These are phyloP conservation scores for Astyanax mexicanus DNA, from an alignment of 2,797 vertebrate species.

Conservation along the genomic window DNA sequence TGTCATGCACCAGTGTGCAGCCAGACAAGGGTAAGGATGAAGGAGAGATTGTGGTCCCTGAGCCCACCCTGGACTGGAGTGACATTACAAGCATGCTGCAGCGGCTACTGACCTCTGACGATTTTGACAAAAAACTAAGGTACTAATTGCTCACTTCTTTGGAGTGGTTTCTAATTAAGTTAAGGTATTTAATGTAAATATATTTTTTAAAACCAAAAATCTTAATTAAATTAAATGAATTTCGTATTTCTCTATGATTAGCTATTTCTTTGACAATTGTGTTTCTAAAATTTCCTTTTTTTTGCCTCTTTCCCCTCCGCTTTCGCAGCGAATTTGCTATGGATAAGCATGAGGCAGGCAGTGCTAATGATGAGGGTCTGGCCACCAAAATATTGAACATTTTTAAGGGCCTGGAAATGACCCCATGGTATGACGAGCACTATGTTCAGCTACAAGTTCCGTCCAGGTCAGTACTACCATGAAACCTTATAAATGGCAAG, in stretches of 20 bases:
- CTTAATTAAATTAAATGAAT: too few species aligned
- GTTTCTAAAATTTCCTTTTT: not conserved
- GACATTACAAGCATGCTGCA: conserved; percentile 71
- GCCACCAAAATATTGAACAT: conserved; percentile 67
- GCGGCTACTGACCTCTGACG: conserved; percentile 52
- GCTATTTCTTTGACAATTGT: not conserved
- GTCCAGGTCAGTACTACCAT: conserved; percentile 62
- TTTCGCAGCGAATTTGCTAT: conserved; percentile 58
- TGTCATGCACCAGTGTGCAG: fast-evolving
- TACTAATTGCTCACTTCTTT: conserved; percentile 36
- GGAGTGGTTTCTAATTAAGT: not conserved
- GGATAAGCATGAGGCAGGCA: conserved; percentile 77
- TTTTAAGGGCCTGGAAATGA: conserved; percentile 73
- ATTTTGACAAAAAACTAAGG: conserved; percentile 58
- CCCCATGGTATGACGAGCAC: conserved; percentile 85
- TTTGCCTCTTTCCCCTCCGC: not conserved
- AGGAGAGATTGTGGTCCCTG: not conserved
- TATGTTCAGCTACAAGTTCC: conserved; percentile 83
- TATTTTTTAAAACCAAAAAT: too few species aligned
- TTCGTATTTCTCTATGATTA: too few species aligned
- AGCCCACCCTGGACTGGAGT: conserved; percentile 72
- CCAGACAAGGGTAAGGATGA: conserved; percentile 19
- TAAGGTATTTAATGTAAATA: too few species aligned
- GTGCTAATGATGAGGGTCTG: conserved; percentile 68
- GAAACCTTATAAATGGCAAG: not conserved